Conservation (phyloP, 2,888 invertebrate species). For the Thelaira solivaga region DNA sequence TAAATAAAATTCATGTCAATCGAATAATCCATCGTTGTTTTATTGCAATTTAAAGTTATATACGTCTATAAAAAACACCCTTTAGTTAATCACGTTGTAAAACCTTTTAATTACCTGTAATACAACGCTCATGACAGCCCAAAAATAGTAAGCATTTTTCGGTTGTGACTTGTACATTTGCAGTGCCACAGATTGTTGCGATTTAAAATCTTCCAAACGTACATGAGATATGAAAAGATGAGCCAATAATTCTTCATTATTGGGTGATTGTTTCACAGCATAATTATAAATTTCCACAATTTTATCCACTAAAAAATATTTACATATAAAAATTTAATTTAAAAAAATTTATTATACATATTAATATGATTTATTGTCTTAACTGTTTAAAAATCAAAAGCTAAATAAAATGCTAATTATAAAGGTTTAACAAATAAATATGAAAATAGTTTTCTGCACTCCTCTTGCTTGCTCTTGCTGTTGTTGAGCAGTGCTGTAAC, state of each 20-base stretch:
- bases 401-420: conserved; percentile 12
- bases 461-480: neutral
- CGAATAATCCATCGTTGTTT: no score
- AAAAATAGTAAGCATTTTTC: conserved; percentile 98
- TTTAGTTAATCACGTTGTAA: no score
- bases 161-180: conserved; percentile 92
- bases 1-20: no score
- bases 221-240: conserved; percentile 98
- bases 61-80: no score
- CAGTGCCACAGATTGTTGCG: conserved; percentile 94
- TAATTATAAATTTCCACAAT: conserved; percentile 93
- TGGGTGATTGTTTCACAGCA: conserved; percentile 90
- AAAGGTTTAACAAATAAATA: neutral
- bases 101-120: conserved; percentile 83
- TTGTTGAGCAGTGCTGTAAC: neutral
- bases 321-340: conserved; percentile 15
- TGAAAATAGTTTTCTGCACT: neutral
- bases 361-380: conserved; percentile 20
- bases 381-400: conserved; percentile 37
- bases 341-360: neutral
- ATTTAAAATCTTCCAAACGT: conserved; percentile 90
- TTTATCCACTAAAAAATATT: conserved; percentile 84
- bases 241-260: conserved; percentile 93
- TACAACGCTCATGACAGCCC: conserved; percentile 98
- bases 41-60: no score